phyloP scores from a whole-genome alignment of 2,113 vertebrate species.

The Pristiophorus japonicus region DNA sequence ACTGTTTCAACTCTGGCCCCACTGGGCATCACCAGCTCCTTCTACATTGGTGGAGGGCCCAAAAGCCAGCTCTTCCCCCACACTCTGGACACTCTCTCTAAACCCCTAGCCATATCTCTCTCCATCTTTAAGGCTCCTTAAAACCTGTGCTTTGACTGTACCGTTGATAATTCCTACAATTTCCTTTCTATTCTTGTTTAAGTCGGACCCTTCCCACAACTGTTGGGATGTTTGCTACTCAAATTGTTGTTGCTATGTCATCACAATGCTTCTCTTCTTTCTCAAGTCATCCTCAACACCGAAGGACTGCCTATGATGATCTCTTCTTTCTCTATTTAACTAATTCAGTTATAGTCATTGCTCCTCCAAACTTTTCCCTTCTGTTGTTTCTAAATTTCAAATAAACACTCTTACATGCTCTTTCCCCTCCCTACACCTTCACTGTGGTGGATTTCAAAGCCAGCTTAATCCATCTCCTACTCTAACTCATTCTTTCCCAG shows the following conservation, averaged over 20 bases:
- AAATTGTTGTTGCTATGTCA: not conserved
- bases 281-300: too few species aligned
- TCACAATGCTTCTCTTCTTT: not conserved
- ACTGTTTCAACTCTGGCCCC: not conserved
- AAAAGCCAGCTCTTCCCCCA: not conserved
- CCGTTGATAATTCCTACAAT: not conserved
- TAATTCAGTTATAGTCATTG: not conserved
- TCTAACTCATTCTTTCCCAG: not conserved
- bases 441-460: not conserved
- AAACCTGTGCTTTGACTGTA: not conserved
- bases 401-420: not conserved
- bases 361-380: not conserved
- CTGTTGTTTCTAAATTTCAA: not conserved
- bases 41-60: not conserved
- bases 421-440: not conserved
- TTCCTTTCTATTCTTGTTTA: not conserved
- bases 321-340: not conserved
- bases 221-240: not conserved
- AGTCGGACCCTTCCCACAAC: not conserved
- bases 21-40: not conserved
- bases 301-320: too few species aligned
- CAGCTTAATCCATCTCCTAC: not conserved
- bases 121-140: not conserved
- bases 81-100: not conserved
- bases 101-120: not conserved